These are phyloP conservation scores for Drosophila tropicalis DNA, from an alignment of 1,140 invertebrate species.

Conservation along the genomic window DNA sequence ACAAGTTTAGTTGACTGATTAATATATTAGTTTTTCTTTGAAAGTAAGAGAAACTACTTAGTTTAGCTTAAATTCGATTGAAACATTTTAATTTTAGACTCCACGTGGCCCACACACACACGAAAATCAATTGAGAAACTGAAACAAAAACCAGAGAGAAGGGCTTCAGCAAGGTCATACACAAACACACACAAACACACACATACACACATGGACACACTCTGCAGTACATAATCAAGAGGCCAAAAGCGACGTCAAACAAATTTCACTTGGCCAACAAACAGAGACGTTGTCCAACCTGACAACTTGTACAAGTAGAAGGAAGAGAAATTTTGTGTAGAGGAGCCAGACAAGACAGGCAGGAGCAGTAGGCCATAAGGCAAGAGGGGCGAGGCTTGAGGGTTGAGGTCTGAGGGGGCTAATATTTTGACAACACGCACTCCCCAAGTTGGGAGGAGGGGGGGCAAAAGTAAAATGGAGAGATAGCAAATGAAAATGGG, in stretches of 20 bases:
- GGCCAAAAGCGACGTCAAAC: slow-evolving; percentile 50
- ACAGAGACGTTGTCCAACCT: slow-evolving; percentile 60
- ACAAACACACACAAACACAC: slow-evolving; percentile 9
- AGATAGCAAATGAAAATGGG: too few relatives aligned
- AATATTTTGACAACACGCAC: slow-evolving; percentile 12
- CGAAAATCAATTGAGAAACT: slow-evolving; percentile 63
- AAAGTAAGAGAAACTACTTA: too few relatives aligned
- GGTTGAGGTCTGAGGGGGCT: not conserved
- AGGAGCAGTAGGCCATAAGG: too few relatives aligned
- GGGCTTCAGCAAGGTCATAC: slow-evolving; percentile 30
- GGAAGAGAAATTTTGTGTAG: not conserved
- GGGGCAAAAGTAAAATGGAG: slow-evolving; percentile 2
- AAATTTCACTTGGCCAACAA: slow-evolving; percentile 52
- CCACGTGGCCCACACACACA: slow-evolving; percentile 41
- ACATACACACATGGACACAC: not conserved
- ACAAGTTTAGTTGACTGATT: too few relatives aligned
- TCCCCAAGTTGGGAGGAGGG: not conserved
- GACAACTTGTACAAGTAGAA: slow-evolving; percentile 30
- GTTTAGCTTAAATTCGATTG: not conserved
- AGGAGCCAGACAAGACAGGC: not conserved
- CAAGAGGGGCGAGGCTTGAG: too few relatives aligned
- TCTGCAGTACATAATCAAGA: slow-evolving; percentile 18
- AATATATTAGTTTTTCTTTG: too few relatives aligned
- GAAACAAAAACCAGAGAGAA: slow-evolving; percentile 45
- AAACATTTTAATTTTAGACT: slow-evolving; percentile 25